Evolutionary conservation across 2,113 vertebrate genomes (phyloP), one percentile per base, ranked within the genome.

Genomic region (Holacanthus passer): DNA sequence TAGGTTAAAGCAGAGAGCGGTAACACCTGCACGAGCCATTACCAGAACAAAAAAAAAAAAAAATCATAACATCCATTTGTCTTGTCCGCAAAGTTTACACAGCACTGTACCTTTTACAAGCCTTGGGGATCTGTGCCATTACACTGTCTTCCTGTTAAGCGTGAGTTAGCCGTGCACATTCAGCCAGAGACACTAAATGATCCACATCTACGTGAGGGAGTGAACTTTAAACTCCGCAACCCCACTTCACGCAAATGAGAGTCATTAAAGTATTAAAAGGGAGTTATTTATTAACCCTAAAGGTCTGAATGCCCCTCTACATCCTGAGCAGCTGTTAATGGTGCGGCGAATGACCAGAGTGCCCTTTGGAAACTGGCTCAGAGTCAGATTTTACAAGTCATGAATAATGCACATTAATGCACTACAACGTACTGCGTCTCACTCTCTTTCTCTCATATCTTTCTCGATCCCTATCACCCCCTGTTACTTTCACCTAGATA

Each of bases 281-380:
- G 29, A 82, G 87, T 89, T 89, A 85, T 82, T 85, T 83, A 90
- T 91, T 90, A 92, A 92, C 82, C 56, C 50, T 50, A 47, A 70
- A 79, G 62, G 27, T 88, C 66, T 68, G 72, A 76, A 65, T 84
- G 39, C 65, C 27, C 22, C 55, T 73, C 69, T 64, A 65, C 80
- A 89, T 84, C 56, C 78, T 45, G 75, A 89, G 77, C 79, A 88
- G 90, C 78, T 88, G 89, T 75, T 86, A 84, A 79, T 79, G 37
- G 39, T 47, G 73, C 47, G 0, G 55, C 43, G 71, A 87, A 77
- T 55, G 76, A 77, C 79, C 59, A 71, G 7, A 53, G 19, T 72
- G 74, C 43, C 76, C 86, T 91, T 88, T 81, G 72, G 72, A 84
- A 88, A 85, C 69, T 77, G 77, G 72, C 85, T 86, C 48, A 19